Conservation (phyloP, 1,140 invertebrate species). For the Drosophila persimilis region DNA sequence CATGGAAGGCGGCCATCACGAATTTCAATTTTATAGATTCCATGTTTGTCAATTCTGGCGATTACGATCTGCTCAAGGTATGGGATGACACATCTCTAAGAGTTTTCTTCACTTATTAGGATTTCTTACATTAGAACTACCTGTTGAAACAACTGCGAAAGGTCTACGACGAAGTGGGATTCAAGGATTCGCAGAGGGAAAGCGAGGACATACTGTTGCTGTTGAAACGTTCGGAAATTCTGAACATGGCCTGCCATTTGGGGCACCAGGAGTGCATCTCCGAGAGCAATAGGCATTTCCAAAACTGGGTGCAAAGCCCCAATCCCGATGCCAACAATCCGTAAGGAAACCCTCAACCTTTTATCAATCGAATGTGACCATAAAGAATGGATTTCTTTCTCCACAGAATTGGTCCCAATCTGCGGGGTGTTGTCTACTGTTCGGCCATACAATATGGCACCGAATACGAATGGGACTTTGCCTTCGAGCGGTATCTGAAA, state of each 20-base stretch:
- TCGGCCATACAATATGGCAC: slow-evolving; percentile 91
- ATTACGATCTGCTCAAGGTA: slow-evolving; percentile 91
- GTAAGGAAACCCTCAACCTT: slow-evolving; percentile 82
- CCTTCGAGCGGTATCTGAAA: slow-evolving; percentile 89
- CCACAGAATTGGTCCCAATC: slow-evolving; percentile 88
- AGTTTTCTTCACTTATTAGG: background rate
- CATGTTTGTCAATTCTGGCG: slow-evolving; percentile 88
- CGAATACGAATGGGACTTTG: slow-evolving; percentile 93
- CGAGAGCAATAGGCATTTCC: slow-evolving; percentile 87
- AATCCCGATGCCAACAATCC: slow-evolving; percentile 89
- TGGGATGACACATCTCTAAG: background rate
- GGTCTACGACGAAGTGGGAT: slow-evolving; percentile 87
- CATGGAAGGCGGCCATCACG: slow-evolving; percentile 90
- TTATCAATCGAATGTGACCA: background rate
- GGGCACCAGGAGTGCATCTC: slow-evolving; percentile 88
- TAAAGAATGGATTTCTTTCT: background rate
- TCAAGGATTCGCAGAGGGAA: slow-evolving; percentile 84
- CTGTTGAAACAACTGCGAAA: slow-evolving; percentile 86
- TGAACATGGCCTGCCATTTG: slow-evolving; percentile 88
- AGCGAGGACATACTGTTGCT: slow-evolving; percentile 87
- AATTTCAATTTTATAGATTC: slow-evolving; percentile 88
- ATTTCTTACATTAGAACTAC: slow-evolving; percentile 85
- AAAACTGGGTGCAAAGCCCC: slow-evolving; percentile 87
- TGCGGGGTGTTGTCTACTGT: slow-evolving; percentile 92
- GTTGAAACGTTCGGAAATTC: slow-evolving; percentile 88